phyloP scores from a whole-genome alignment of 2,113 vertebrate species.

The Tricholaema leucomelas region DNA sequence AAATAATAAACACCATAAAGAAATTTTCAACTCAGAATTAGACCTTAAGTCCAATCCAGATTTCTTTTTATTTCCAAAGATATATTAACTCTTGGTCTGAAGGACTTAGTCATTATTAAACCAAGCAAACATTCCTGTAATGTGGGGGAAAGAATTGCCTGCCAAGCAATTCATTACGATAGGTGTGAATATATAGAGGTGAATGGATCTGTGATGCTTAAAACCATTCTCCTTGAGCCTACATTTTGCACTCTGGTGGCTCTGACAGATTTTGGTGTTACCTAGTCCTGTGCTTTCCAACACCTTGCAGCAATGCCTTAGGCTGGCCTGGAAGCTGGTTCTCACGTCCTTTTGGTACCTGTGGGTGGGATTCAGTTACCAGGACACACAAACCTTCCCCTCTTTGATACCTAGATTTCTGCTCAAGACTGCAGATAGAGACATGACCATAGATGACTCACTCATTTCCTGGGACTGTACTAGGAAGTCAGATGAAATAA shows the following conservation, averaged over 20 bases:
- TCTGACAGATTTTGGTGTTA: background rate
- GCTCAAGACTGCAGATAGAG: background rate
- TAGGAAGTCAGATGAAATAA: background rate
- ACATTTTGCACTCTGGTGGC: background rate
- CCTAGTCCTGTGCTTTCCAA: background rate
- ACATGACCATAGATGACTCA: background rate
- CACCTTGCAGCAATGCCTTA: accelerated
- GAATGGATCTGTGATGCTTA: background rate
- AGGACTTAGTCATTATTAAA: background rate
- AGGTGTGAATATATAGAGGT: background rate
- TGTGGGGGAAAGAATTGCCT: background rate
- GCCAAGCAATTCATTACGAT: background rate
- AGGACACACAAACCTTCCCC: background rate
- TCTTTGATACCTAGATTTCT: background rate
- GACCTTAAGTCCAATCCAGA: background rate
- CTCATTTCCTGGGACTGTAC: background rate
- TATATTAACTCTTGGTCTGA: background rate
- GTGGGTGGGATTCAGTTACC: background rate
- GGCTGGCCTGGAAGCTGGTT: background rate
- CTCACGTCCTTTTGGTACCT: background rate
- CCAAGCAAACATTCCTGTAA: background rate
- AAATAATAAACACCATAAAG: background rate
- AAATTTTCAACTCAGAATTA: background rate
- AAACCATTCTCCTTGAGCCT: background rate
- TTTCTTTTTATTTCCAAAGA: background rate